phyloP scores from a whole-genome alignment of 2,888 invertebrate genomes.

The Protodeltote pygarga region DNA sequence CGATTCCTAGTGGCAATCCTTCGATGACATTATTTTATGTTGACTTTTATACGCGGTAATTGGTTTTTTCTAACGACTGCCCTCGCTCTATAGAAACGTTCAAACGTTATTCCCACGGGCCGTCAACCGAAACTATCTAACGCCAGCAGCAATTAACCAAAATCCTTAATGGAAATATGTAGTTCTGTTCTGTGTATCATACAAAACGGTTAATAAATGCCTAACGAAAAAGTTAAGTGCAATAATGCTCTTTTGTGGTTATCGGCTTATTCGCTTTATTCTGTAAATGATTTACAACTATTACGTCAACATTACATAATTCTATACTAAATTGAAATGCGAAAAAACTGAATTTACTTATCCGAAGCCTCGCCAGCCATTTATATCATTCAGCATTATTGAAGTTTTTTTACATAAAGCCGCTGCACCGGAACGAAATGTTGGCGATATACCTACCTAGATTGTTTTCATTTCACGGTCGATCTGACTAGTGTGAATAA shows the following conservation, averaged over 20 bases:
- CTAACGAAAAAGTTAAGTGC: constrained; percentile 16
- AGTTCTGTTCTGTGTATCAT: constrained; percentile 22
- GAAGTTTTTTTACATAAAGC: constrained; percentile 22
- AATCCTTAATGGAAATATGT: constrained; percentile 41
- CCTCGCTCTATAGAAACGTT: constrained; percentile 39
- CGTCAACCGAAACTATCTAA: constrained; percentile 51
- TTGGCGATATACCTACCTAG: constrained; percentile 48
- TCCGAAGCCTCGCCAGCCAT: constrained; percentile 20
- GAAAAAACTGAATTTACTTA: constrained; percentile 24
- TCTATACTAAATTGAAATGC: constrained; percentile 3
- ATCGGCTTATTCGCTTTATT: constrained; percentile 24
- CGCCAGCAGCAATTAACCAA: constrained; percentile 44
- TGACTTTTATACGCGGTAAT: constrained; percentile 48
- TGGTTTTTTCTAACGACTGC: constrained; percentile 50
- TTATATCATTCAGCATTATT: constrained; percentile 21
- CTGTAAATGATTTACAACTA: constrained; percentile 11
- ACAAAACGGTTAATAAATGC: constrained; percentile 23
- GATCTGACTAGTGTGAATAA: constrained; percentile 67
- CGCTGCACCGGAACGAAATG: constrained; percentile 46
- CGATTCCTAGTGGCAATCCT: constrained; percentile 33
- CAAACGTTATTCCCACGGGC: constrained; percentile 48
- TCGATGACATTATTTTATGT: constrained; percentile 42
- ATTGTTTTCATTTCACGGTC: constrained; percentile 63
- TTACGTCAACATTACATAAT: neutral
- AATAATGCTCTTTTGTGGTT: constrained; percentile 27